Evolutionary conservation across 2,797 vertebrate species (phyloP), one percentile per base, ranked within the genome.

Genomic region (Gobio occitaniae): DNA sequence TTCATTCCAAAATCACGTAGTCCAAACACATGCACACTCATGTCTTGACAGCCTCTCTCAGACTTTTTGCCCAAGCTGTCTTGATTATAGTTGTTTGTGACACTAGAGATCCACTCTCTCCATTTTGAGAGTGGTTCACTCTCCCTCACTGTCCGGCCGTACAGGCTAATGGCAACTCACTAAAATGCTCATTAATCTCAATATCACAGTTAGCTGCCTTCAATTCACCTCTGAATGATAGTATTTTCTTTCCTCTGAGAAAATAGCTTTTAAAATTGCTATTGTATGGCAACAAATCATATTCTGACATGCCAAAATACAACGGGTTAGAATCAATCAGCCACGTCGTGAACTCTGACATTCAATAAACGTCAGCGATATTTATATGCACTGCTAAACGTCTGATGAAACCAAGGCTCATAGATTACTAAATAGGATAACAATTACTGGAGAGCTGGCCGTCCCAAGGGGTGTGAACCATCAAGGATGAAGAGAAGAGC

Each of bases 111-210:
- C 87, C 65, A 41, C 25, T 90, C 88, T 90, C 87, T 83, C 79
- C 81, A 83, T 91, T 91, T 74, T 91, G 89, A 90, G 93, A 93
- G 52, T 16, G 54, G 71, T 63, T 85, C 61, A 65, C 79, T 70
- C 80, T 80, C 83, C 86, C 88, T 87, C 87, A 79, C 88, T 89
- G 89, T 92, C 90, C 87, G 87, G 91, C 90, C 86, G 91, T 87
- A 93, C 91, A 89, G 86, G 93, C 90, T 93, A 90, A 91, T 92
- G 93, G 91, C 91, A 88, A 87, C 89, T 92, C 90, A 90, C 88
- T 92, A 93, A 94, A 93, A 90, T 84, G 82, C 85, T 91, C 92
- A 94, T 95, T 94, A 94, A 94, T 95, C 93, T 95, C 93, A 92
- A 95, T 94, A 92, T 89, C 86, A 21, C 83, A 93, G 88, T 91